Conservation (phyloP, 2,113 vertebrate species). For the Bubo scandiacus region DNA sequence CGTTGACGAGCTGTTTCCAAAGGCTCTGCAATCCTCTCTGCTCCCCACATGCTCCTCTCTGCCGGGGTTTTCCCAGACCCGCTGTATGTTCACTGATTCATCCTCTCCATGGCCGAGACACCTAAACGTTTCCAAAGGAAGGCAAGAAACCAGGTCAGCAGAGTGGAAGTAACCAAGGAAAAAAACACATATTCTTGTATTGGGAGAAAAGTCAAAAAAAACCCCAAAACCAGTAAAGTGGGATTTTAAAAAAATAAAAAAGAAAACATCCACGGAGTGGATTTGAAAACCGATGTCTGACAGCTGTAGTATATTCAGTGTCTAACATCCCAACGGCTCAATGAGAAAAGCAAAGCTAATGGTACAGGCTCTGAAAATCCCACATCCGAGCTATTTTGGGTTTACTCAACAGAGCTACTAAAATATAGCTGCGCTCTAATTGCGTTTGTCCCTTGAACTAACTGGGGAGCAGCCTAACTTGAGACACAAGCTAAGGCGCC, state of each 20-base stretch:
- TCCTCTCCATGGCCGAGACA: not conserved
- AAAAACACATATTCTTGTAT: not conserved
- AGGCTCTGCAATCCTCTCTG: not conserved
- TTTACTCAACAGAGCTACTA: not conserved
- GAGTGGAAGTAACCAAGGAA: conserved; percentile 38
- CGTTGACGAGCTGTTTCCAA: rapidly evolving
- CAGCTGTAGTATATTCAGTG: not conserved
- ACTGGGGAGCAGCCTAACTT: not conserved
- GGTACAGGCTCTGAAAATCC: not conserved
- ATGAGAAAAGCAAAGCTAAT: not conserved
- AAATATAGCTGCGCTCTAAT: not conserved
- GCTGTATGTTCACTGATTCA: conserved; percentile 30
- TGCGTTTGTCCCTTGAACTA: not conserved
- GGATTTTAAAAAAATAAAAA: not conserved
- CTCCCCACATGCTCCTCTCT: not conserved
- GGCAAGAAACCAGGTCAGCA: conserved; percentile 45
- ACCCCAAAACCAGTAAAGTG: not conserved
- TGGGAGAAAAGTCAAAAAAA: not conserved
- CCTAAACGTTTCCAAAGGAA: conserved; percentile 35
- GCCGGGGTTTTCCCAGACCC: not conserved
- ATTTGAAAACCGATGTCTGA: not conserved
- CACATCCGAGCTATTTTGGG: rapidly evolving
- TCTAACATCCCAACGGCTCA: not conserved
- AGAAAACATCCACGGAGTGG: not conserved
- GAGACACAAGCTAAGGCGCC: not conserved